Evolutionary conservation across 2,888 invertebrate species (phyloP), one percentile per base, ranked within the genome.

Genomic region (Rhabditoides inermis): DNA sequence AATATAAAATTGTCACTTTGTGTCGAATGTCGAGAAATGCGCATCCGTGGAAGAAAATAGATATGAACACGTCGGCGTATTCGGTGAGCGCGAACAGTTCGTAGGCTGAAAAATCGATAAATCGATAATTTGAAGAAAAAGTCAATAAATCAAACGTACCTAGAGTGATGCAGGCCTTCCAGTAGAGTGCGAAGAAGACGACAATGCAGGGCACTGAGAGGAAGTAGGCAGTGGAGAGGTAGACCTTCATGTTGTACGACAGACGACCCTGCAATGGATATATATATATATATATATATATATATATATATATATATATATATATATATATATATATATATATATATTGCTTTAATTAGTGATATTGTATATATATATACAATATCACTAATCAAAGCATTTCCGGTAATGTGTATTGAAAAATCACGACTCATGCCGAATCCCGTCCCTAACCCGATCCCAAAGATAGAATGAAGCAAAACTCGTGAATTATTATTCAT

Each of bases 11-110:
- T 2, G 28, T 39, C 23, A 72, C 70, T 52, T 72, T 72, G 45
- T 72, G 60, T 22, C 72, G 65, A 51, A 72, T 72, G 51, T 72
- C 72, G 53, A 62, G 65, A 51, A 70, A 69, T 28, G 70, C 69
- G 44, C 69, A 72, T 50, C 68, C 63, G 42, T 72, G 72, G 50
- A 66, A 72, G 35, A 63, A 58, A 44, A 72, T 72, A 39, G 60
- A 65, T 47, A 72, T 58, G 54, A 72, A 68, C 10, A 69, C 70
- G 51, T 70, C 72, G 15, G 65, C 44, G 51, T 72, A 72, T 52
- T 72, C 72, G 10, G 67, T 61, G 6, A 72, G 49, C 0, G 72
- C 72, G 45, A 72, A 72, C 18, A 72, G 53, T 46, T 72, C 72
- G 56, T 72, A 72, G 45, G 69, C 72, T 72, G 53, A 61, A 70